Evolutionary conservation across 2,113 vertebrate genomes (phyloP), one percentile per base, ranked within the genome.

Genomic region (Grammomys dolichurus): DNA sequence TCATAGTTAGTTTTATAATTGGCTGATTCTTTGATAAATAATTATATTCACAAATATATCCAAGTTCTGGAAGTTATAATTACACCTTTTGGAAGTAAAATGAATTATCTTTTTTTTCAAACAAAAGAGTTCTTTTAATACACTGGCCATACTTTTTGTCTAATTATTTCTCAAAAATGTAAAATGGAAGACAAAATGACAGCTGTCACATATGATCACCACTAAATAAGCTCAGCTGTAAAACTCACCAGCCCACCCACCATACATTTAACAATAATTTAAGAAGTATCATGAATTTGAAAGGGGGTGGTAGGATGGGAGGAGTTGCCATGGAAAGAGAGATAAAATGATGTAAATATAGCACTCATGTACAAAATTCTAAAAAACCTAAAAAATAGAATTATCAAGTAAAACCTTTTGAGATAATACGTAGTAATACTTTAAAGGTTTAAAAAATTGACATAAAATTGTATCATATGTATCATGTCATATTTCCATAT

Each of bases 21-120:
- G 73, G 31, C 17, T 70, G 58, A 60, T 90, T 87, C 5, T 89
- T 96, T 73, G 63, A 58, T 78, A 91, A 92, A 92, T 69, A 89
- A 89, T 80, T 92, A 26, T 67, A 11, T 56, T 73, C 13, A 33
- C 91, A 72, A 72, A 67, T 80, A 90, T 56, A 67, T 1, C 12
- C n/a, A 67, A 13, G 48, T 89, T 92, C 7, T 73, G 17, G 80
- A 65, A 40, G n/a, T 48, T 69, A 46, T 75, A 54, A 19, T 75
- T 60, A 54, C 40, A 51, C 63, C 73, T 33, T 81, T 75, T 89
- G 22, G 78, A 96, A 88, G 24, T 24, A 76, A 93, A 76, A 2
- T 95, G 8, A 0, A 26, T 85, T 40, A 54, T 54, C 43, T 63
- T 73, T 43, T 8, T 89, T 87, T 78, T 94, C 51, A 65, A 82